Base-by-base conservation (phyloP, 2,113 vertebrate genomes). In the Centropus bengalensis region DNA sequence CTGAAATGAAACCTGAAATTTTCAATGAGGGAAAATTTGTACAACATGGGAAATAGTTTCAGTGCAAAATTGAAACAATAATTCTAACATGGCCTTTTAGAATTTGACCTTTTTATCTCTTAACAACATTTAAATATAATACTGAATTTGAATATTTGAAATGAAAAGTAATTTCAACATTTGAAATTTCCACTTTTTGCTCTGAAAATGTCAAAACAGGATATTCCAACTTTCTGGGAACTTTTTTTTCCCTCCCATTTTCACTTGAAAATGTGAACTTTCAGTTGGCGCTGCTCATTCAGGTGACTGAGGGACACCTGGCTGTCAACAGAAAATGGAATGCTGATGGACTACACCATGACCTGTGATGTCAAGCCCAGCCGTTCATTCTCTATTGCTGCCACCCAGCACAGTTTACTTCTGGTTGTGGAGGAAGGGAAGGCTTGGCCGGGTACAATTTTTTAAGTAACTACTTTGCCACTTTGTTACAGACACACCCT, bases 81-180 rank as follows among this genome's bases (percentile, higher is more conserved):
- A 96, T 96, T 96, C 94, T 95, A 95, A 93, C 49, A 8, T 75
- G 86, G 91, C 81, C 96, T 96, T 96, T 96, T 74, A 93, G 91
- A 96, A 95, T 93, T 82, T 93, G 94, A 96, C 95, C 93, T 97
- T 97, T 97, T 95, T 95, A 88, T 88, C 95, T 94, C 95, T 51
- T 96, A 96, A 93, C 95, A 96, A 95, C 81, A 54, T 92, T 95
- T 82, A 91, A 95, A 95, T 94, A 79, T 92, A 93, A 95, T 79
- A 84, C 74, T 89, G 69, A 95, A 92, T 92, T 95, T 89, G 82
- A 93, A 97, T 93, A 96, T 96, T 94, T 91, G 85, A 90, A 93
- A 96, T 94, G 75, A 93, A 96, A 97, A 96, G 89, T 95, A 96
- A 96, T 93, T 96, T 94, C 88, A 96, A 91, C 85, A 81, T 95